phyloP scores from a whole-genome alignment of 2,113 vertebrate species.

The Romanogobio albipinnatus region DNA sequence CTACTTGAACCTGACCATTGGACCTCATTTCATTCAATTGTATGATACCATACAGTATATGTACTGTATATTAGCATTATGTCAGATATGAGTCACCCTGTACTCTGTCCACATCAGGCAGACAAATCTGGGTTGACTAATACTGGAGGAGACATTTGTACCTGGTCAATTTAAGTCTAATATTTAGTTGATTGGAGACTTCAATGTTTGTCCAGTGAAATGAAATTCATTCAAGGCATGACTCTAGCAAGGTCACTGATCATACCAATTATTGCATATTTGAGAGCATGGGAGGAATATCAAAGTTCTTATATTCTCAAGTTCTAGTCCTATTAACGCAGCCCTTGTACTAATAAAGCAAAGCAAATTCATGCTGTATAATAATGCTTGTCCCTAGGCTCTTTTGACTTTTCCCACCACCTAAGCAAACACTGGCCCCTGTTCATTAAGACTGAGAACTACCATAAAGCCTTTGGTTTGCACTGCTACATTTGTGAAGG shows the following conservation, averaged over 20 bases:
- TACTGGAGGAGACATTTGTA: background rate
- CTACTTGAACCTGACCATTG: background rate
- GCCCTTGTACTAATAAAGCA: conserved; percentile 41
- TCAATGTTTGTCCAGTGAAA: background rate
- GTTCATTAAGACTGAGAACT: conserved; percentile 75
- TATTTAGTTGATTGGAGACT: background rate
- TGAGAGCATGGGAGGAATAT: conserved; percentile 35
- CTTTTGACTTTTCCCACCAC: conserved; percentile 42
- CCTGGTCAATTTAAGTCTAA: background rate
- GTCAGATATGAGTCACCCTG: background rate
- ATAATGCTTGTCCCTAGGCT: conserved; percentile 49
- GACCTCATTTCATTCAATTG: background rate
- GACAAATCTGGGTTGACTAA: background rate
- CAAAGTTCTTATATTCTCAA: conserved; percentile 22
- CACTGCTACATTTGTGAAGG: conserved; percentile 65
- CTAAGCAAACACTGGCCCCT: conserved; percentile 59
- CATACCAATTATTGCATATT: conserved; percentile 28
- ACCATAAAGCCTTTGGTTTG: conserved; percentile 65
- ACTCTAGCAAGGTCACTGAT: conserved; percentile 28
- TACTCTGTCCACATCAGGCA: background rate
- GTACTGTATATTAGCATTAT: background rate
- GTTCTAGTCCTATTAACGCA: conserved; percentile 44
- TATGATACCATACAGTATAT: background rate
- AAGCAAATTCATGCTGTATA: conserved; percentile 47
- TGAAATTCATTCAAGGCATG: conserved; percentile 24